Percentiles rank a stretch among this genome's conserved stretches.
Evolutionary conservation across 2,888 invertebrate species (phyloP).

Genomic region (Melinaea marsaeus): DNA sequence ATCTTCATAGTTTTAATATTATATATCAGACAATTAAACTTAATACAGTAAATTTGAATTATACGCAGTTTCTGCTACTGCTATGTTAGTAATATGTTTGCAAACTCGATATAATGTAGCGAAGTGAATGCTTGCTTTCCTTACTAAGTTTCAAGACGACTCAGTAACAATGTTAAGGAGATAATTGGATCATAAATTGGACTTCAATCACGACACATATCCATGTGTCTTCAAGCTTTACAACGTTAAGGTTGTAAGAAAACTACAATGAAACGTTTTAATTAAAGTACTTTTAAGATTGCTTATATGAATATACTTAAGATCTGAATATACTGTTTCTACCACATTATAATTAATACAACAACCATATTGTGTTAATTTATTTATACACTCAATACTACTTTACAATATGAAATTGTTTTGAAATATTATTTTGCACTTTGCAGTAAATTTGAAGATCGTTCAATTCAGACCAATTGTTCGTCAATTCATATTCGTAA

Average conservation of each 20-base stretch:
- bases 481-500: slow-evolving; percentile 5
- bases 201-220: neutral
- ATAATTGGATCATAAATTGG: slow-evolving; percentile 10
- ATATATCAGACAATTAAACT: too few species aligned
- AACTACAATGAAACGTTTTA: neutral
- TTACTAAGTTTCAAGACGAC: slow-evolving; percentile 3
- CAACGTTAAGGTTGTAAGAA: neutral
- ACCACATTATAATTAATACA: neutral
- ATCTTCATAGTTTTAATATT: too few species aligned
- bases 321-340: too few species aligned
- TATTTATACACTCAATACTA: neutral
- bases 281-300: too few species aligned
- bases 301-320: too few species aligned
- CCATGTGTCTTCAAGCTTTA: neutral
- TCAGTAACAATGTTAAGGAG: neutral
- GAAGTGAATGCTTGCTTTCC: neutral
- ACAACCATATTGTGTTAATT: neutral
- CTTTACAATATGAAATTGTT: neutral
- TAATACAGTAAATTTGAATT: too few species aligned
- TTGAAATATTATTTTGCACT: slow-evolving; percentile 1
- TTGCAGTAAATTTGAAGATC: slow-evolving; percentile 1
- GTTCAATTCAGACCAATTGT: neutral
- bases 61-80: neutral
- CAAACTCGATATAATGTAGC: neutral
- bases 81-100: neutral